Evolutionary conservation across 2,113 vertebrate genomes (phyloP), one percentile per base, ranked within the genome.

Genomic region (Pseudorectes ferrugineus): DNA sequence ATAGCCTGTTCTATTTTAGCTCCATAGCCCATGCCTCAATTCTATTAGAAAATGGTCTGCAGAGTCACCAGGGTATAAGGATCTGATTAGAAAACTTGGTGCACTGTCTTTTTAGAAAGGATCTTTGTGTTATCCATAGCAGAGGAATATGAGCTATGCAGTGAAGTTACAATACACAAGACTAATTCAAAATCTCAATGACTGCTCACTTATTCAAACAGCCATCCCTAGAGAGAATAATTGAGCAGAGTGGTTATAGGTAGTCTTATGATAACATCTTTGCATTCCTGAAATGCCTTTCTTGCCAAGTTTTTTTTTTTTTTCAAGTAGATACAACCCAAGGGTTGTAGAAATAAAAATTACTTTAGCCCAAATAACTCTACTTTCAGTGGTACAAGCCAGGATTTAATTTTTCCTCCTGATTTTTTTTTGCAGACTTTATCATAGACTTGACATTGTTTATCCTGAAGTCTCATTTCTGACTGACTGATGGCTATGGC

Each of bases 11-110:
- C 70, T 87, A 76, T 94, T 95, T 93, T 89, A 76, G 62, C 19
- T 91, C 36, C 38, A 22, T 29, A 87, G 59, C 20, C 57, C 21
- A 18, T 72, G 86, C 52, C 81, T 89, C 89, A 61, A 31, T 85
- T 89, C 74, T 68, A 24, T 89, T 77, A 88, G 85, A 65, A 92
- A 93, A 91, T 35, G 42, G 66, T 91, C 83, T 95, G 43, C 86
- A 92, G 85, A 85, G 45, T 25, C 93, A 91, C 70, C 42, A 89
- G 84, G 62, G 94, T 93, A 82, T 95, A 95, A 62, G 62, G 85
- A 92, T 72, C 74, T 93, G 93, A 95, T 96, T 95, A 95, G 85
- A 91, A 92, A 89, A 42, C 57, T 61, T 49, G 22, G 66, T 81
- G 61, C 45, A 28, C n/a, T 65, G 71, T 84, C 43, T 91, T 91